Evolutionary conservation across 2,797 vertebrate genomes (phyloP), one percentile per base, ranked within the genome.

Genomic region (Eulemur albifrons): DNA sequence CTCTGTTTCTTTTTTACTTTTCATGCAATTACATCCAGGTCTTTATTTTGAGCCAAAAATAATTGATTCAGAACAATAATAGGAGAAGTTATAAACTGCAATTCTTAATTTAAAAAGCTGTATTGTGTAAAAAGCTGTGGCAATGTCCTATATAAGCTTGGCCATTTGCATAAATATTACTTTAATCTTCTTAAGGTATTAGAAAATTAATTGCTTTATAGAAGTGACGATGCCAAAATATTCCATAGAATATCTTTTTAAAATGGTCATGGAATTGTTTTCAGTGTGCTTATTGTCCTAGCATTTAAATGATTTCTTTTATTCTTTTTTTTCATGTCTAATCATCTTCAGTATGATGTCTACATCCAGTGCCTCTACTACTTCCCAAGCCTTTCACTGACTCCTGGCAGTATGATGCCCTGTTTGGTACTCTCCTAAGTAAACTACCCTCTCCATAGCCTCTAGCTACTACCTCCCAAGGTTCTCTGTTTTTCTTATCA

Each of bases 181-280:
- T 94, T 97, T 88, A 94, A 92, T 57, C 94, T 94, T 65, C 88
- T 95, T 90, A 72, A 82, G 70, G 38, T 70, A 65, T 59, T 79
- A 93, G 43, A 72, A 89, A 90, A 96, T 82, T 92, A 96, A 96
- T 97, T 96, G 54, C 25, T 92, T 94, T 95, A 57, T 65, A 69
- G 25, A 96, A 90, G 32, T 86, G 90, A 85, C 7, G 30, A 72
- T 95, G 25, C n/a, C 23, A 81, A 92, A 45, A 50, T 93, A 69
- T 67, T 88, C 48, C 48, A 79, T 82, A 92, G 50, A 86, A 80
- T 94, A 14, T 59, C 50, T 70, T 52, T 81, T 45, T 17, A 50
- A 89, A 96, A 69, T 83, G 7, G 20, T 85, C 21, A 57, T 83
- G 57, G 14, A 57, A 59, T 81, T 96, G 20, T 69, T 89, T 94